Evolutionary conservation across 1,140 invertebrate genomes (phyloP).

Genomic region (Vollenhovia emeryi): DNA sequence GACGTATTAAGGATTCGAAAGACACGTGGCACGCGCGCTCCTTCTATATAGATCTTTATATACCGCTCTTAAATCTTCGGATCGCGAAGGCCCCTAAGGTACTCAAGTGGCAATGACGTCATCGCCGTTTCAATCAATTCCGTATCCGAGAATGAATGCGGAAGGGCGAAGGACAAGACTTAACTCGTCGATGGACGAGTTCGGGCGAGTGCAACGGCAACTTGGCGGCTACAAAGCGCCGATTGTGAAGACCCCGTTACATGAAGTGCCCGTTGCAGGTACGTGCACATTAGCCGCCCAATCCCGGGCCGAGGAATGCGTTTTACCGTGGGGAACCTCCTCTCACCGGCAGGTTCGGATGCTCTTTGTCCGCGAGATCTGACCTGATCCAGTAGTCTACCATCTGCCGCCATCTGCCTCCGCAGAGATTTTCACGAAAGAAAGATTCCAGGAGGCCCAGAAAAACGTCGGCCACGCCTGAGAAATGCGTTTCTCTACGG

Average conservation of each 20-base stretch:
- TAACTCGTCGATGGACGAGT: conserved; percentile 12
- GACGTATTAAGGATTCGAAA: conserved; percentile 2
- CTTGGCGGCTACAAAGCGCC: conserved; percentile 7
- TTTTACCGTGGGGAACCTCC: conserved; percentile 1
- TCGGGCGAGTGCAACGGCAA: conserved; percentile 5
- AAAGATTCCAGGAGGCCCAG: neutral
- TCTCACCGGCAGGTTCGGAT: conserved; percentile 18
- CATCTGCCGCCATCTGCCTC: conserved; percentile 50
- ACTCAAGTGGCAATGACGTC: conserved; percentile 7
- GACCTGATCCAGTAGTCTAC: conserved; percentile 54
- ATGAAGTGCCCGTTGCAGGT: conserved; percentile 42
- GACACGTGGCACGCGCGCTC: neutral
- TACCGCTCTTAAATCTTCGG: neutral
- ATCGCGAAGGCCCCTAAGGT: neutral
- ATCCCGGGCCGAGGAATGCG: conserved; percentile 51
- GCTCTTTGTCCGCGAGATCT: conserved; percentile 44
- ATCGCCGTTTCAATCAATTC: conserved; percentile 6
- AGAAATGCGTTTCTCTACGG: neutral
- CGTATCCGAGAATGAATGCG: conserved; percentile 19
- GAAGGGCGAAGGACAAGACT: conserved; percentile 41
- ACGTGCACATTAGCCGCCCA: conserved; percentile 23
- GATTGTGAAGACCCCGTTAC: conserved; percentile 49
- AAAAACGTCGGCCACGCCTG: neutral
- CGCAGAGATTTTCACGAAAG: conserved; percentile 43
- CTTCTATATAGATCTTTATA: neutral